Conservation (phyloP, 2,888 invertebrate genomes). For the Metacarcinus magister region DNA sequence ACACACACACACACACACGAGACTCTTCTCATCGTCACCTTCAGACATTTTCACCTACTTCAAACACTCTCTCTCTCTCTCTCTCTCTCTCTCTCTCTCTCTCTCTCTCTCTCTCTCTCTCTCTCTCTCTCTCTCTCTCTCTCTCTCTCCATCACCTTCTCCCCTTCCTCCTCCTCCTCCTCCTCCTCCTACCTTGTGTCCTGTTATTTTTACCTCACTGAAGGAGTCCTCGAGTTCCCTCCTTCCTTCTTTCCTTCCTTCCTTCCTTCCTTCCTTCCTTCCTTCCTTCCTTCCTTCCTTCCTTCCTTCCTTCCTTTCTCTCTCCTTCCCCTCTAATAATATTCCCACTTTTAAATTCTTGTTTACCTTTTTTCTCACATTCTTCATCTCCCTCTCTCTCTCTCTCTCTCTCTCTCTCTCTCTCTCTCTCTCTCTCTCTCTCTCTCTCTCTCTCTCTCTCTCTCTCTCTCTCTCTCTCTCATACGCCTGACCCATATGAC, state of each 20-base stretch:
- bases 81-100: slow-evolving; percentile 28
- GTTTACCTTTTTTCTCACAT: too few relatives aligned
- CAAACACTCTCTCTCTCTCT: too few relatives aligned
- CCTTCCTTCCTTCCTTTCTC: neutral
- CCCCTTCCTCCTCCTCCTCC: too few relatives aligned
- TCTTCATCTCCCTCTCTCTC: neutral
- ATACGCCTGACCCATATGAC: neutral
- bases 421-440: slow-evolving; percentile 7
- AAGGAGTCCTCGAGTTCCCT: neutral
- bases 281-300: neutral
- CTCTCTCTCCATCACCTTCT: too few relatives aligned
- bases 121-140: slow-evolving; percentile 53
- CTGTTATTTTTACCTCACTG: too few relatives aligned
- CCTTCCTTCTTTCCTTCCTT: neutral
- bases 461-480: slow-evolving; percentile 46
- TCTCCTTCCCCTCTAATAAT: neutral
- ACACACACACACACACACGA: neutral
- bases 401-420: slow-evolving; percentile 28
- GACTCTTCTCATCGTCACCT: too few relatives aligned
- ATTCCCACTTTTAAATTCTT: too few relatives aligned
- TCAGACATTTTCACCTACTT: too few relatives aligned
- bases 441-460: slow-evolving; percentile 49
- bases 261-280: neutral
- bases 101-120: slow-evolving; percentile 53
- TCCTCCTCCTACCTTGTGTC: too few relatives aligned